Base-by-base conservation (phyloP, 2,797 vertebrate species). In the Pangasius larnaudii region DNA sequence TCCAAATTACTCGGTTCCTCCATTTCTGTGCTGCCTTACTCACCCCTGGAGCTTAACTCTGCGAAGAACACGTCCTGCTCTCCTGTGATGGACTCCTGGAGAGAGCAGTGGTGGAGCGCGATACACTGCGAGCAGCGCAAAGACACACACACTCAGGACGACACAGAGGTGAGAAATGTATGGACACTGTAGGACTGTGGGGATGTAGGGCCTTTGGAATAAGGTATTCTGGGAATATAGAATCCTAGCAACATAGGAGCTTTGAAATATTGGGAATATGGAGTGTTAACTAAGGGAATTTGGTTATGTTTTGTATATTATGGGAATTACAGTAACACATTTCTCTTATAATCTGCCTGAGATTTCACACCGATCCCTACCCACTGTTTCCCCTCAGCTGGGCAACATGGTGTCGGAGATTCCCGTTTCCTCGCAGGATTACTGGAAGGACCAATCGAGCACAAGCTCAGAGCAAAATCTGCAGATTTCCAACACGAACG, bases 361-460 rank as follows among this genome's bases (percentile, higher is more conserved):
- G 74, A 2, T 75, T 22, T 30, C 69, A 39, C 30, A 39, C 33
- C 19, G 33, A 36, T 69, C 36, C 51, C 85, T 82, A 65, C 67
- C 81, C 85, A 72, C 87, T 93, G 92, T 92, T 91, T 90, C 91
- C 33, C 87, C 86, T 71, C 91, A 92, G 80, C 89, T 87, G 81
- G 87, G 87, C 82, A 85, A 88, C 86, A 94, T 96, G 49, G 94
- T 96, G 1, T 95, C 96, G 5, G 80, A 87, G 46, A 88, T 87
- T 87, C 89, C 93, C 89, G 94, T 96, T 72, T 95, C 96, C 22
- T 95, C 96, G 53, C 94, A 96, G 3, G 97, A 97, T 92, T 97
- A 96, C 92, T 97, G 97, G 97, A 98, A 97, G 91, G 97, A 97
- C 89, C 97, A 96, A 97, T 96, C 96, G 87, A 96, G 93, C 27